phyloP scores from a whole-genome alignment of 2,797 vertebrate genomes.

The Anguilla pacifica region DNA sequence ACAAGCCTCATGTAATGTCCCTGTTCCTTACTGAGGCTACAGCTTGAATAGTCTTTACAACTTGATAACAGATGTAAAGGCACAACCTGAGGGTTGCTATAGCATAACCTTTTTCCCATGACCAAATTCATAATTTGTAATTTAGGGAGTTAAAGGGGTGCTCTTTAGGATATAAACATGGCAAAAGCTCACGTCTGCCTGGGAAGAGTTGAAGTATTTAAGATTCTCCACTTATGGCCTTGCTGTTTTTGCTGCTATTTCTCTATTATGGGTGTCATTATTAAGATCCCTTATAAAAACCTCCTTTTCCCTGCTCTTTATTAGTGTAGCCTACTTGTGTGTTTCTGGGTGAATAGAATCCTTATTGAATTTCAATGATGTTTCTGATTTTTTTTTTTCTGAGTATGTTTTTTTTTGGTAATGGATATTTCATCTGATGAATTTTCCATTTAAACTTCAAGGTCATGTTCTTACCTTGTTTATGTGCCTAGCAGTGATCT shows the following conservation, averaged over 20 bases:
- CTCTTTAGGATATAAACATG: neutral
- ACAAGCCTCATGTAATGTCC: neutral
- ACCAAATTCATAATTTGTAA: neutral
- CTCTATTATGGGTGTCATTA: neutral
- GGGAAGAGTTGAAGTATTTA: constrained; percentile 21
- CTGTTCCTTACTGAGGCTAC: neutral
- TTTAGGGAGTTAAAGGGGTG: neutral
- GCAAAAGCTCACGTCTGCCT: constrained; percentile 16
- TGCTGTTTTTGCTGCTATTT: neutral
- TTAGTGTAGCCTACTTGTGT: neutral
- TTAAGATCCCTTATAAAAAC: neutral
- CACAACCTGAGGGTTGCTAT: neutral
- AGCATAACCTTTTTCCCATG: neutral
- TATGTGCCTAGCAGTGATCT: neutral
- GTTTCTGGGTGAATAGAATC: neutral
- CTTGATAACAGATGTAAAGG: neutral
- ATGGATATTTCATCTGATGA: neutral
- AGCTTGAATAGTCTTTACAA: neutral
- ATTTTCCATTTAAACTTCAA: neutral
- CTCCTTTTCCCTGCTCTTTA: neutral
- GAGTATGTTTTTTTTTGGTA: neutral
- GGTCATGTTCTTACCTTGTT: neutral
- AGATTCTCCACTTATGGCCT: neutral
- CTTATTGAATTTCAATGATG: neutral
- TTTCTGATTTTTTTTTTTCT: too few relatives aligned